A percentile compares a stretch with the other conserved stretches of the same genome.
phyloP scores from a whole-genome alignment of 2,113 vertebrate genomes.

The Australoheros scitulus region DNA sequence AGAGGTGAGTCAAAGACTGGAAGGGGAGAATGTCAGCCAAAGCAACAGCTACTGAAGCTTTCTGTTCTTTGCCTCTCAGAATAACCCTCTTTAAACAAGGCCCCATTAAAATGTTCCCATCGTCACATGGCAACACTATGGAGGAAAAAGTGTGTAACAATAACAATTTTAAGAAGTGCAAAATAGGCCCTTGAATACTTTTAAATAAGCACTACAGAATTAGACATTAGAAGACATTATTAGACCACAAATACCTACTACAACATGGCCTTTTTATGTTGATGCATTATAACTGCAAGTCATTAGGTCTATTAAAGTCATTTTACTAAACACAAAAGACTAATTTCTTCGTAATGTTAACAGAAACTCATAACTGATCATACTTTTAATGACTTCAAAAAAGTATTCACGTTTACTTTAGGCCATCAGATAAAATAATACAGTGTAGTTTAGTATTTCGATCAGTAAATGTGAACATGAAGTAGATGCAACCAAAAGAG shows the following conservation, averaged over 20 bases:
- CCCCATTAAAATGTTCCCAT: neutral
- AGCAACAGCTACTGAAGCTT: neutral
- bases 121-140: neutral
- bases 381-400: too few relatives aligned
- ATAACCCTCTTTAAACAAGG: neutral
- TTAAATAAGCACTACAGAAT: neutral
- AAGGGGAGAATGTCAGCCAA: neutral
- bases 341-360: too few relatives aligned
- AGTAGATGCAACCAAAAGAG: too few relatives aligned
- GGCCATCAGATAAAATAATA: too few relatives aligned
- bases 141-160: neutral
- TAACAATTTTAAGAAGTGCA: neutral
- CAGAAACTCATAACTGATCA: too few relatives aligned
- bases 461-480: too few relatives aligned
- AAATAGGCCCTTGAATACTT: neutral
- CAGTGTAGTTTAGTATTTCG: too few relatives aligned
- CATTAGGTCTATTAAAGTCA: neutral
- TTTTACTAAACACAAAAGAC: too few relatives aligned
- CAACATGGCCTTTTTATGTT: neutral
- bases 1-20: constrained; percentile 52
- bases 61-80: neutral
- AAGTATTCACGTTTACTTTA: too few relatives aligned
- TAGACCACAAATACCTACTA: neutral
- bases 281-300: neutral
- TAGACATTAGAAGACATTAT: accelerated